Percentiles rank a stretch among this genome's conserved stretches.
Evolutionary conservation across 2,113 vertebrate species (phyloP).

Genomic region (Amphiprion ocellaris): DNA sequence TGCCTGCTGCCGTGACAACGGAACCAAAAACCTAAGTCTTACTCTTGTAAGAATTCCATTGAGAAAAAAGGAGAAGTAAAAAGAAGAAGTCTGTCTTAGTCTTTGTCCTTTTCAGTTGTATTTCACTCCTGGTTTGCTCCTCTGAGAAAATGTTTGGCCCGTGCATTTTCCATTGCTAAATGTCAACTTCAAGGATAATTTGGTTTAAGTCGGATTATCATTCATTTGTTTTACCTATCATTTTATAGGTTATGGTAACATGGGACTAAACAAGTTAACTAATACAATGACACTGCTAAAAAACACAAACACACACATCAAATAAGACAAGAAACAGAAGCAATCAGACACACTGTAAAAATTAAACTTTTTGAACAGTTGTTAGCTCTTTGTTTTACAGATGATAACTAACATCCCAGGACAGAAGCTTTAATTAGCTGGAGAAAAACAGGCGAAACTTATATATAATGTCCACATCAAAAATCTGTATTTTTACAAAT

Average conservation of each 20-base stretch:
- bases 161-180: neutral
- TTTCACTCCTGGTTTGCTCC: conserved; percentile 32
- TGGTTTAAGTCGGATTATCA: neutral
- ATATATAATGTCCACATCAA: no score
- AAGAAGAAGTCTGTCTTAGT: conserved; percentile 50
- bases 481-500: no score
- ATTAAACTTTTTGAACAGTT: no score
- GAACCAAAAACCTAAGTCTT: conserved; percentile 30
- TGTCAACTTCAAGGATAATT: conserved; percentile 1
- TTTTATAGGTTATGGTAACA: neutral
- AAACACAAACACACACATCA: no score
- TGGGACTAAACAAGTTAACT: neutral
- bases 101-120: conserved; percentile 32
- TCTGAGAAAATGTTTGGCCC: conserved; percentile 14
- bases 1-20: conserved; percentile 34
- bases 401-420: no score
- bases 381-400: no score
- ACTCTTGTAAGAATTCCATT: conserved; percentile 50
- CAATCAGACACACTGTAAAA: neutral
- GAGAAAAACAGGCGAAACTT: no score
- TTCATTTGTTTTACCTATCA: neutral
- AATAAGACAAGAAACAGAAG: neutral
- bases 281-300: neutral
- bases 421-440: no score
- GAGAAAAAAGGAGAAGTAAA: conserved; percentile 65